Base-by-base conservation (phyloP, 35 echinoderm and acorn worm genomes). In the Anneissia japonica region DNA sequence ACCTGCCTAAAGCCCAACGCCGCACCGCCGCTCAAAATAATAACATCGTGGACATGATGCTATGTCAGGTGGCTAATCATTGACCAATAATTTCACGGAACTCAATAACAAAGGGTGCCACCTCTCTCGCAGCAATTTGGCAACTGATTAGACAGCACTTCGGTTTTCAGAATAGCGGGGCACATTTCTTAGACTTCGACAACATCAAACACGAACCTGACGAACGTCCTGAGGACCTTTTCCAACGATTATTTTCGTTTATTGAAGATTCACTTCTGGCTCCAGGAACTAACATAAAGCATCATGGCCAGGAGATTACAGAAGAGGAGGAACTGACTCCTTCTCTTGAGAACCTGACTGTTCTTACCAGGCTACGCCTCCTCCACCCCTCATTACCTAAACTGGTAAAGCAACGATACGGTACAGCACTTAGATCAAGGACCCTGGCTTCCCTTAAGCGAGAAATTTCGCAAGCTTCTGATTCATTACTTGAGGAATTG, bases 321-420 rank as follows among this genome's bases (percentile, higher is more conserved):
- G 87, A 93, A 37, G 92, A 93, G 26, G 88, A 90, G 34, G 88
- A 95, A 46, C 33, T 95, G 23, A 79, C 93, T 13, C 93, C 79
- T 30, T 86, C 93, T 0, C 26, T 87, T 0, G 89, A 95, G 46
- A 95, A 95, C 72, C 51, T 93, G 72, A 77, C 90, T n/a, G 82
- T 93, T 33, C 83, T 93, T 3, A 88, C 86, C 10, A 89, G 88
- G 89, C 46, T 95, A 30, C 84, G 46, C 35, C 79, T 95, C 29
- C 83, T 91, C 16, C 91, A 91, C 36, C n/a, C 21, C 21, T 40
- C 77, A 1, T 74, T 93, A 2, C 85, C 89, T 19, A 81, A 80
- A 35, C 87, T 93, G 0, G 91, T 93, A 6, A 93, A 89, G 81
- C 82, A 89, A 30, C 81, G 91, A 11, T 89, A 89, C 51, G 91